Conservation (phyloP, 2,113 vertebrate species). For the Eleginops maclovinus region DNA sequence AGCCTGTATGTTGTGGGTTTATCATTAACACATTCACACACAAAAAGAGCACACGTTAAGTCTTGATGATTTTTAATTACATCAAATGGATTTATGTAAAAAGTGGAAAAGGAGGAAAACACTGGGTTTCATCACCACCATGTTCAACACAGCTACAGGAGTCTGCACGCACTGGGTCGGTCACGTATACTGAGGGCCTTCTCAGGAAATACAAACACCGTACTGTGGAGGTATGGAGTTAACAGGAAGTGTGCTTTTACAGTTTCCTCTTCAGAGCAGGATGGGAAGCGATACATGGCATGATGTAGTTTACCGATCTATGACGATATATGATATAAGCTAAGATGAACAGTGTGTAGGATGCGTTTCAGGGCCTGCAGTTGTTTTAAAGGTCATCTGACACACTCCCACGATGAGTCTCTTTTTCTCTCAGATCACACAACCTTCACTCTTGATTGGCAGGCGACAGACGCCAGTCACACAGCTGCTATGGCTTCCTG, state of each 20-base stretch:
- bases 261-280: conserved; percentile 28
- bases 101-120: conserved; percentile 82
- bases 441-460: conserved; percentile 41
- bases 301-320: conserved; percentile 3
- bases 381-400: conserved; percentile 57
- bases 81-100: conserved; percentile 84
- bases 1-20: neutral
- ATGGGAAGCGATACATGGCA: conserved; percentile 27
- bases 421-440: conserved; percentile 43
- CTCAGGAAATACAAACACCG: neutral
- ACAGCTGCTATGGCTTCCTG: conserved; percentile 64
- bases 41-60: conserved; percentile 4
- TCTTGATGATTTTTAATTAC: conserved; percentile 79
- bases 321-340: conserved; percentile 18
- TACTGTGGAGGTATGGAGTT: neutral
- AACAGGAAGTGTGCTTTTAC: conserved; percentile 26
- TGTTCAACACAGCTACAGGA: conserved; percentile 65
- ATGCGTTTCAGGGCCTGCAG: conserved; percentile 14
- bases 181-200: conserved; percentile 44
- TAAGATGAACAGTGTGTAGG: neutral
- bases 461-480: conserved; percentile 30
- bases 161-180: conserved; percentile 27
- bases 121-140: conserved; percentile 65
- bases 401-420: conserved; percentile 42
- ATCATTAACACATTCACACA: neutral